A percentile compares a stretch with the other conserved stretches of the same genome.
Evolutionary conservation across 2,797 vertebrate species (phyloP).

Genomic region (Halcyon smyrnensis): DNA sequence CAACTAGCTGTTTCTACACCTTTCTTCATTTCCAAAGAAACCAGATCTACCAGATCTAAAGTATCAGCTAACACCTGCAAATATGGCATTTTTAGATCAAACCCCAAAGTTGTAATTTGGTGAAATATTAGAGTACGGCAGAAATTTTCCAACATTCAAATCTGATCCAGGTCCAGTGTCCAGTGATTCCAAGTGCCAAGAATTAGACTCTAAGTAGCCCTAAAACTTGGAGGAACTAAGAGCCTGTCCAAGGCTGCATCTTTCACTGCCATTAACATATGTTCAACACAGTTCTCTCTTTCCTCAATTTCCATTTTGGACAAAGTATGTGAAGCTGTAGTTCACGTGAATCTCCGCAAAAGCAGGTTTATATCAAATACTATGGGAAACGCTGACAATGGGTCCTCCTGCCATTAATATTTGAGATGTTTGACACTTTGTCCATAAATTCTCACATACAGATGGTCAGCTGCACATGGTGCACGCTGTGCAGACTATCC

Average conservation of each 20-base stretch:
- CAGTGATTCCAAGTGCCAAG: background rate
- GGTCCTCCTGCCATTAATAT: background rate
- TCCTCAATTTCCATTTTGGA: background rate
- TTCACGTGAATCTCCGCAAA: background rate
- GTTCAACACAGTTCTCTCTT: background rate
- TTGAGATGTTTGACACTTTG: background rate
- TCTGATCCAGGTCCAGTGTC: background rate
- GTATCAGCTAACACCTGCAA: background rate
- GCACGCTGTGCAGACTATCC: background rate
- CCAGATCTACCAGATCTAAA: background rate
- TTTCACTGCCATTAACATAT: background rate
- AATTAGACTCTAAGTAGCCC: background rate
- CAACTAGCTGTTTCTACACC: background rate
- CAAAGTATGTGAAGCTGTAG: background rate
- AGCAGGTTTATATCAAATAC: background rate
- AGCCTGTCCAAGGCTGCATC: background rate
- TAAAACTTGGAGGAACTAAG: background rate
- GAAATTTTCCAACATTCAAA: background rate
- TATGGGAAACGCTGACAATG: rapidly evolving
- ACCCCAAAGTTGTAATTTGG: background rate
- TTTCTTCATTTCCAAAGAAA: background rate
- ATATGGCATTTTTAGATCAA: background rate
- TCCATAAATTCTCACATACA: background rate
- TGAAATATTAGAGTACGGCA: background rate
- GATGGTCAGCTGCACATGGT: background rate